Percentiles rank a stretch among this genome's conserved stretches.
Conservation (phyloP, 2,797 vertebrate species). For the Aplochiton taeniatus region DNA sequence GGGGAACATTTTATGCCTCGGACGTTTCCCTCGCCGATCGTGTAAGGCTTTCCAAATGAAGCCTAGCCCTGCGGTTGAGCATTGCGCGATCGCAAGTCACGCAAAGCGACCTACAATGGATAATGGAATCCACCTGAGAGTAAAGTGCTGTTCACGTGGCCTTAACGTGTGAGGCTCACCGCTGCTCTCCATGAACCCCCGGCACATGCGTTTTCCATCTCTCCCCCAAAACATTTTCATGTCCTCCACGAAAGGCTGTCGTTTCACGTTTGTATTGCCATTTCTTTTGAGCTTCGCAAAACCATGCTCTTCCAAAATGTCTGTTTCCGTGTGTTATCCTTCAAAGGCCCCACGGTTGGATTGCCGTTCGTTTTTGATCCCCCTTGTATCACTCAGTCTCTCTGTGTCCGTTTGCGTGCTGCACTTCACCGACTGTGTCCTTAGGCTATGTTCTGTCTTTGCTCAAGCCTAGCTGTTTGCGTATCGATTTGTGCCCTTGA, state of each 20-base stretch:
- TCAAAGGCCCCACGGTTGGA: conserved; percentile 8
- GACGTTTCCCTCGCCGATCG: no score
- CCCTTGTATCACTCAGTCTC: no score
- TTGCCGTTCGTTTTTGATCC: conserved; percentile 25
- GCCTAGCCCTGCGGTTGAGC: conserved; percentile 41
- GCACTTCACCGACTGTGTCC: conserved; percentile 4
- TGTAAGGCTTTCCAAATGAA: conserved; percentile 33
- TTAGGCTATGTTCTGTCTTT: conserved; percentile 6
- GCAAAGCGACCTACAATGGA: conserved; percentile 30
- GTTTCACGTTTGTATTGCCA: not conserved
- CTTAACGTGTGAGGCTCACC: conserved; percentile 32
- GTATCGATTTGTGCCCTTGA: not conserved
- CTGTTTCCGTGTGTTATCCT: not conserved
- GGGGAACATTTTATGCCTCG: no score
- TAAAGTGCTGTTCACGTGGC: conserved; percentile 27
- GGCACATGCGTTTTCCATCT: conserved; percentile 20
- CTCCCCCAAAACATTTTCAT: conserved; percentile 3
- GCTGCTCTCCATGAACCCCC: conserved; percentile 31
- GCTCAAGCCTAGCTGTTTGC: conserved; percentile 16
- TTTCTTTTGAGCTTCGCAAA: no score
- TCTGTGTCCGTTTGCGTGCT: conserved; percentile 14
- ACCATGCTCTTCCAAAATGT: no score
- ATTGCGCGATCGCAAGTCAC: conserved; percentile 41
- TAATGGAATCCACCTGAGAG: conserved; percentile 53
- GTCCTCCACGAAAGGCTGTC: not conserved